These are phyloP conservation scores for Acronicta alni DNA, from an alignment of 2,888 invertebrate species.

Conservation along the genomic window DNA sequence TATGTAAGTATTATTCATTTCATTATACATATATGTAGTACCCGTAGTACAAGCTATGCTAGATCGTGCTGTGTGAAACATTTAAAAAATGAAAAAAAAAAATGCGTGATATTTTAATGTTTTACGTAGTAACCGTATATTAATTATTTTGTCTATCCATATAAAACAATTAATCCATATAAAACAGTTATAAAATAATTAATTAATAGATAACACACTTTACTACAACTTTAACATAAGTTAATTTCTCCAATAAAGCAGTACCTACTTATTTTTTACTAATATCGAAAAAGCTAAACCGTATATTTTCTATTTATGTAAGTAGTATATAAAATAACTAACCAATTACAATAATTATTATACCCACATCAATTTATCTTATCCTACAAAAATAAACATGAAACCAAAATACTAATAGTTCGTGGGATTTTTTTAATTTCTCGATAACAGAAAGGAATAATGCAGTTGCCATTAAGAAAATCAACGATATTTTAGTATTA, in stretches of 20 bases:
- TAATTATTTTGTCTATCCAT: too few species aligned
- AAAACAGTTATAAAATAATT: too few species aligned
- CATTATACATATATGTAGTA: too few species aligned
- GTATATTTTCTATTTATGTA: slow-evolving; percentile 36
- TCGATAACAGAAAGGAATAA: slow-evolving; percentile 21
- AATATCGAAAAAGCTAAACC: slow-evolving; percentile 32
- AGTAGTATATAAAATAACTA: too few species aligned
- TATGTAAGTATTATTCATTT: too few species aligned
- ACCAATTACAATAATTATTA: neutral
- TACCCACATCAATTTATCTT: too few species aligned
- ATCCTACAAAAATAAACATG: neutral
- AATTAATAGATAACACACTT: slow-evolving; percentile 18
- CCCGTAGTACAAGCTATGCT: too few species aligned
- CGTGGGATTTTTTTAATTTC: slow-evolving; percentile 47
- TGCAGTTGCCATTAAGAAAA: slow-evolving; percentile 31
- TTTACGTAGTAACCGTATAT: too few species aligned
- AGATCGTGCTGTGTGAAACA: too few species aligned
- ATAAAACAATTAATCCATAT: slow-evolving; percentile 10
- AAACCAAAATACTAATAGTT: slow-evolving; percentile 19
- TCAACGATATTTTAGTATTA: slow-evolving; percentile 20
- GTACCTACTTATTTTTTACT: slow-evolving; percentile 10
- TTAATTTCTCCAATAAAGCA: slow-evolving; percentile 5
- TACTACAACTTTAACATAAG: slow-evolving; percentile 9
- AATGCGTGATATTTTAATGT: too few species aligned
- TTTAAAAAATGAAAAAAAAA: too few species aligned